A percentile compares a stretch with the other conserved stretches of the same genome.
phyloP scores from a whole-genome alignment of 2,797 vertebrate genomes.

The Erethizon dorsatum region DNA sequence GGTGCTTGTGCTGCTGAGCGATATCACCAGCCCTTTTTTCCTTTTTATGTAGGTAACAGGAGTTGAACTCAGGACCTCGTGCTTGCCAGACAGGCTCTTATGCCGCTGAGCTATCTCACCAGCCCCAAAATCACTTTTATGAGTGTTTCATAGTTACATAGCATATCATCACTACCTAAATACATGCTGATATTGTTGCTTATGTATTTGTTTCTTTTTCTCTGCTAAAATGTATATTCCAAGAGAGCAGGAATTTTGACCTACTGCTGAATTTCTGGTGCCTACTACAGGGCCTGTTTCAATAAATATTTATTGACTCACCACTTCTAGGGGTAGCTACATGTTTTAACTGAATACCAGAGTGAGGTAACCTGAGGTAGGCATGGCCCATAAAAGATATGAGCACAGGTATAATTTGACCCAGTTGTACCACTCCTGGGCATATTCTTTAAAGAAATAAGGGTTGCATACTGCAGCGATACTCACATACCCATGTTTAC shows the following conservation, averaged over 20 bases:
- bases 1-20: too few species aligned
- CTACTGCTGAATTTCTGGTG: not conserved
- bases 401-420: not conserved
- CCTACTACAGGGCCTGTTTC: not conserved
- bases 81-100: too few species aligned
- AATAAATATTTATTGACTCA: slow-evolving; percentile 32
- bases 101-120: too few species aligned
- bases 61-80: too few species aligned
- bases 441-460: not conserved
- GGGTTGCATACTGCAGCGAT: not conserved
- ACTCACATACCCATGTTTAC: not conserved
- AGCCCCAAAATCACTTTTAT: not conserved
- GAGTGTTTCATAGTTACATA: not conserved
- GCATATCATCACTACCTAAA: not conserved
- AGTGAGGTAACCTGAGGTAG: not conserved
- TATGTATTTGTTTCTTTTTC: slow-evolving; percentile 34
- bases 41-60: too few species aligned
- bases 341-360: not conserved
- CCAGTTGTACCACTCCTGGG: not conserved
- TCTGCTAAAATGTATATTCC: not conserved
- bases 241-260: not conserved
- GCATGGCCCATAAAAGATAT: not conserved
- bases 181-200: not conserved
- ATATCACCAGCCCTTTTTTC: too few species aligned
- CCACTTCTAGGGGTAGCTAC: not conserved